A percentile compares a stretch with the other conserved stretches of the same genome.
phyloP scores from a whole-genome alignment of 2,797 vertebrate genomes.

The Hozukius guyotensis region DNA sequence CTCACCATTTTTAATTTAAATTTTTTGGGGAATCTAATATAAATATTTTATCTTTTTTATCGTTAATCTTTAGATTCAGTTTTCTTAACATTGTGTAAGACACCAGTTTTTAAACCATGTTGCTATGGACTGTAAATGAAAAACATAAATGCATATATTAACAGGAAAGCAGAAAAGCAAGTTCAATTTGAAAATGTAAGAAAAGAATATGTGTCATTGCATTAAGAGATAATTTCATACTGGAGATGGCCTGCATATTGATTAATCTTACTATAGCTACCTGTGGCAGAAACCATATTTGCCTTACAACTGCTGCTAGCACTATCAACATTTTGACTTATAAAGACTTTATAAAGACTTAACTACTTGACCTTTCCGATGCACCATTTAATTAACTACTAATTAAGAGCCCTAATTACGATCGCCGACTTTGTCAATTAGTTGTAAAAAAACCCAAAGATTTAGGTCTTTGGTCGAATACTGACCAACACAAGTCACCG shows the following conservation, averaged over 20 bases:
- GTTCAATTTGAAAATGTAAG: background rate
- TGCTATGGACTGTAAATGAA: too few species aligned
- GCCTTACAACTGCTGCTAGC: background rate
- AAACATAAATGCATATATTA: too few species aligned
- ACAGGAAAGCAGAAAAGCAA: background rate
- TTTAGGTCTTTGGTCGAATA: background rate
- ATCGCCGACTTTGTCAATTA: background rate
- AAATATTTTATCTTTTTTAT: background rate
- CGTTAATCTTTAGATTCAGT: too few species aligned
- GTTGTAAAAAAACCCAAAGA: background rate
- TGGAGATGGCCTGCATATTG: background rate
- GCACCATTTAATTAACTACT: constrained; percentile 14
- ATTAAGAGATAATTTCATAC: background rate
- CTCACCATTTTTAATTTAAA: too few species aligned
- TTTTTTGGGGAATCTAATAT: background rate
- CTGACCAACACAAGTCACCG: background rate
- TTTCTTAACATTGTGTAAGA: too few species aligned
- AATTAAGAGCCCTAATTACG: background rate
- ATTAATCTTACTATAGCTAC: background rate
- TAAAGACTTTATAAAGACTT: background rate
- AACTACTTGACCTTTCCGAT: constrained; percentile 9
- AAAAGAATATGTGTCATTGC: background rate
- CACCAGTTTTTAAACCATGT: too few species aligned
- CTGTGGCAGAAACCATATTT: background rate
- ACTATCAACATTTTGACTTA: background rate